These are phyloP conservation scores for Meta bourneti DNA, from an alignment of 2,888 invertebrate species.

Conservation along the genomic window DNA sequence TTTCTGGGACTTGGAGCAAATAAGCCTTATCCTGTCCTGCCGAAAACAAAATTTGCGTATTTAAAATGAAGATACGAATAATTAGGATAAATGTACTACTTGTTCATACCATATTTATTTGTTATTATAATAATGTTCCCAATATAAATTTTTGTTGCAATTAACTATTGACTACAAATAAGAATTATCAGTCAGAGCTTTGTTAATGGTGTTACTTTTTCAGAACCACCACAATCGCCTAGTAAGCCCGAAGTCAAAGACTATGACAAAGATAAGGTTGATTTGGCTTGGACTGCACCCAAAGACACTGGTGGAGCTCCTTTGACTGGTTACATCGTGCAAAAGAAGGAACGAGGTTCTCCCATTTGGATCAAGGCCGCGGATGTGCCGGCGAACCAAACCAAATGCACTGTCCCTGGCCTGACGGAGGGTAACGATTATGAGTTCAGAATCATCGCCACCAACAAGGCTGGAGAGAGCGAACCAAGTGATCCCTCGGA, in stretches of 20 bases:
- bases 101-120: too few relatives aligned
- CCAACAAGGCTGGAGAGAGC: constrained; percentile 79
- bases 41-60: too few relatives aligned
- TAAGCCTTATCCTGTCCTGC: too few relatives aligned
- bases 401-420: constrained; percentile 92
- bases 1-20: too few relatives aligned
- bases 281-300: constrained; percentile 87
- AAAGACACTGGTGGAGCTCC: constrained; percentile 79
- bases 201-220: background rate
- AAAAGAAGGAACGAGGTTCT: constrained; percentile 97
- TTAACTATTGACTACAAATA: too few relatives aligned
- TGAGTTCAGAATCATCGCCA: constrained; percentile 89
- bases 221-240: constrained; percentile 93
- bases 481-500: constrained; percentile 88
- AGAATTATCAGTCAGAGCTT: too few relatives aligned
- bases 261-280: constrained; percentile 85
- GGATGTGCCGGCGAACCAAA: constrained; percentile 91
- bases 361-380: constrained; percentile 96
- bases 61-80: too few relatives aligned
- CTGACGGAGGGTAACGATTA: constrained; percentile 94
- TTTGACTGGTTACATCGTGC: constrained; percentile 87
- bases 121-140: too few relatives aligned
- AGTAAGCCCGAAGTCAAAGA: constrained; percentile 89
- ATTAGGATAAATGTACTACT: too few relatives aligned
- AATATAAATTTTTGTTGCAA: too few relatives aligned